phyloP scores from a whole-genome alignment of 2,797 vertebrate genomes.

The Molossus alvarezi region DNA sequence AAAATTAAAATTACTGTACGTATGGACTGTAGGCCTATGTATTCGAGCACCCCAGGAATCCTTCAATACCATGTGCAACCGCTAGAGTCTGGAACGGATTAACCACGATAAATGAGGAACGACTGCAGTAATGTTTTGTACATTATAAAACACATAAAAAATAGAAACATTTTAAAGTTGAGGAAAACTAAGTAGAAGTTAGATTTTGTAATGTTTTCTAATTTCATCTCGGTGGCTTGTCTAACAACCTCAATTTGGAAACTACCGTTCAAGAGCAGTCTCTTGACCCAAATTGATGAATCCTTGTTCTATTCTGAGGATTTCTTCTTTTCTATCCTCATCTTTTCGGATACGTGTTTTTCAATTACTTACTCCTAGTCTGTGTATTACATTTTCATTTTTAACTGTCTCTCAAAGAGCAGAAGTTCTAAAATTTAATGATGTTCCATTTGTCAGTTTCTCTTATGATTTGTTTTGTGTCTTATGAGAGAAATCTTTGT shows the following conservation, averaged over 20 bases:
- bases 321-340: neutral
- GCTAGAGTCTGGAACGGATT: too few species aligned
- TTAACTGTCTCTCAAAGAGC: constrained; percentile 52
- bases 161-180: neutral
- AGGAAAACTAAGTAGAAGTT: neutral
- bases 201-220: constrained; percentile 35
- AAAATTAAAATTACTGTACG: too few species aligned
- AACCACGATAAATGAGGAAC: too few species aligned
- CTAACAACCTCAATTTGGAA: neutral
- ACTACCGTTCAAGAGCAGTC: neutral
- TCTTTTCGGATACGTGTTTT: constrained; percentile 10
- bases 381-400: constrained; percentile 54
- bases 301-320: neutral
- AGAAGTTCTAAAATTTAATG: constrained; percentile 57
- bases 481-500: constrained; percentile 61
- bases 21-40: too few species aligned
- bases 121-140: neutral
- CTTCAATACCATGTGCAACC: too few species aligned
- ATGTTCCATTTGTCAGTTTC: constrained; percentile 11
- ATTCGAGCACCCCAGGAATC: too few species aligned
- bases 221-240: constrained; percentile 15
- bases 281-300: neutral
- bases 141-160: constrained; percentile 33
- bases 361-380: neutral
- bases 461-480: constrained; percentile 34